Evolutionary conservation across 2,797 vertebrate genomes (phyloP).

Genomic region (Xiphophorus birchmanni): DNA sequence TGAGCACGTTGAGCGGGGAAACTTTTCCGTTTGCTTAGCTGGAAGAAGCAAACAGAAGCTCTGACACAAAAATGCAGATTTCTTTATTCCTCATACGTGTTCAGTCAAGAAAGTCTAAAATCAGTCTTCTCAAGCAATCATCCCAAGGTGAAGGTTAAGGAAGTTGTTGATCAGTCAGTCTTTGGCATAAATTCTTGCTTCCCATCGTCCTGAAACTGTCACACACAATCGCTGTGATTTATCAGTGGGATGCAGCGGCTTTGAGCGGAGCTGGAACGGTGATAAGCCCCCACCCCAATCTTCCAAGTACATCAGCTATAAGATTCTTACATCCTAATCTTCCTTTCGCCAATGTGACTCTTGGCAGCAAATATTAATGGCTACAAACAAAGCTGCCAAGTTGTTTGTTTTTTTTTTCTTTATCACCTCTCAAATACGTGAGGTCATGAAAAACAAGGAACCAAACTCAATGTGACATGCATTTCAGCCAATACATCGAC

Average conservation of each 20-base stretch:
- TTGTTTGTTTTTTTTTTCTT: background rate
- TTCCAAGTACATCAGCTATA: conserved; percentile 62
- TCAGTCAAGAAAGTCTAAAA: conserved; percentile 42
- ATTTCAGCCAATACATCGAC: conserved; percentile 20
- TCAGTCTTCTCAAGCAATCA: conserved; percentile 31
- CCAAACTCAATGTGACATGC: conserved; percentile 3
- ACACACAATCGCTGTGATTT: conserved; percentile 55
- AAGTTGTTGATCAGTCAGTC: conserved; percentile 29
- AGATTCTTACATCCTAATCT: conserved; percentile 71
- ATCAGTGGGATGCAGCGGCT: conserved; percentile 51
- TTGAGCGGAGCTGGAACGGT: conserved; percentile 45
- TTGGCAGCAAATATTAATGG: conserved; percentile 25
- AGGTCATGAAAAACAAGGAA: conserved; percentile 1
- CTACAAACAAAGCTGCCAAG: conserved; percentile 3
- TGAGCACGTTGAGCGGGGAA: conserved; percentile 17
- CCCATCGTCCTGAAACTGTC: conserved; percentile 46
- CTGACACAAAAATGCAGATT: conserved; percentile 6
- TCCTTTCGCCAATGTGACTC: conserved; percentile 30
- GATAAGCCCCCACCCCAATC: conserved; percentile 53
- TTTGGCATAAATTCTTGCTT: conserved; percentile 53
- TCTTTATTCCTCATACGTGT: conserved; percentile 26
- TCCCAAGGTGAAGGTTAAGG: conserved; percentile 42
- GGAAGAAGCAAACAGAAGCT: conserved; percentile 32
- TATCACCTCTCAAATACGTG: background rate
- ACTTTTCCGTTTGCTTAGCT: conserved; percentile 28